Evolutionary conservation across 2,888 invertebrate genomes (phyloP).

Genomic region (Pasiphila rectangulata): DNA sequence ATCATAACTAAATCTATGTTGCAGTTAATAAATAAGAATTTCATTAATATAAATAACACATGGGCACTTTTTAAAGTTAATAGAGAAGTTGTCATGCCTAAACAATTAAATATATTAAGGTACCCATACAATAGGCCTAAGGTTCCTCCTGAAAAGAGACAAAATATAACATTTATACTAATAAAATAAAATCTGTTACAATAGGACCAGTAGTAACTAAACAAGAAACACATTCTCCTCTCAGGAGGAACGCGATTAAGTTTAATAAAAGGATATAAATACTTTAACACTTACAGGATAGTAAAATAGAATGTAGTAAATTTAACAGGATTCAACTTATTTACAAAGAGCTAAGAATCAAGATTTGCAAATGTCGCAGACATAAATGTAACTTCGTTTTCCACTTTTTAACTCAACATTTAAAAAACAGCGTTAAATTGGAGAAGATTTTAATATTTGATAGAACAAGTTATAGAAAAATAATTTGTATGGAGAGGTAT

Average conservation of each 20-base stretch:
- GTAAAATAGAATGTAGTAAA: slow-evolving; percentile 80
- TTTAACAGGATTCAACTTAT: slow-evolving; percentile 79
- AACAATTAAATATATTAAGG: slow-evolving; percentile 46
- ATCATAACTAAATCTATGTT: slow-evolving; percentile 20
- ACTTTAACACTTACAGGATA: slow-evolving; percentile 76
- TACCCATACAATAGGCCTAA: slow-evolving; percentile 64
- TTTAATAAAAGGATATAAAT: slow-evolving; percentile 71
- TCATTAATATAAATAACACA: slow-evolving; percentile 17
- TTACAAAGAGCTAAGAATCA: slow-evolving; percentile 53
- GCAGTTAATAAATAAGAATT: slow-evolving; percentile 28
- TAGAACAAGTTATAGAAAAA: slow-evolving; percentile 10
- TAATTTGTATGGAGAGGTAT: slow-evolving; percentile 1
- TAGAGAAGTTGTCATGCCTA: slow-evolving; percentile 43
- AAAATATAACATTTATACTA: background rate
- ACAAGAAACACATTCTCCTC: slow-evolving; percentile 40
- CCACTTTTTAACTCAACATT: slow-evolving; percentile 9
- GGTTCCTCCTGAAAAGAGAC: slow-evolving; percentile 56
- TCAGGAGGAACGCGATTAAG: slow-evolving; percentile 55
- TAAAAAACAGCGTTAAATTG: slow-evolving; percentile 5
- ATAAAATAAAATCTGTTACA: background rate
- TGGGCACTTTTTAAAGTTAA: slow-evolving; percentile 16
- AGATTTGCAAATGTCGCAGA: slow-evolving; percentile 18
- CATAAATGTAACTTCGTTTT: background rate
- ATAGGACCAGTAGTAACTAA: background rate
- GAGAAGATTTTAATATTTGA: slow-evolving; percentile 5